Percentiles rank a stretch among this genome's conserved stretches.
phyloP scores from a whole-genome alignment of 2,888 invertebrate species.

The Parnassius smintheus region DNA sequence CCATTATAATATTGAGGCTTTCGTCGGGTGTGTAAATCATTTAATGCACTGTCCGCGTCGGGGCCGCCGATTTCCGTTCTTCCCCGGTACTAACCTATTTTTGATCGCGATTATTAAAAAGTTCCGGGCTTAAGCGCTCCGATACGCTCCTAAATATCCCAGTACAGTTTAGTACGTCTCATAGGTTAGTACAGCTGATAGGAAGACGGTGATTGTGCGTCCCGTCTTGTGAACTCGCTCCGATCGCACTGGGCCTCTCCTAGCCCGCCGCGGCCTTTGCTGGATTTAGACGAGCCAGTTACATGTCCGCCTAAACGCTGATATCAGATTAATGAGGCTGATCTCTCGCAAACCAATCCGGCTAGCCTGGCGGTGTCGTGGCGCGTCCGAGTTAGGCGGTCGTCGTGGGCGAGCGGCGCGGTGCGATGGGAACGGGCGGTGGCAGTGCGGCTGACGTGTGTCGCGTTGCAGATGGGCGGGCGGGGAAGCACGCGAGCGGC shows the following conservation, averaged over 20 bases:
- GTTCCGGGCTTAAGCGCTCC: conserved; percentile 8
- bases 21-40: conserved; percentile 79
- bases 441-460: conserved; percentile 43
- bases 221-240: conserved; percentile 59
- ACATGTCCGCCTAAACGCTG: too few species aligned
- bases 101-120: conserved; percentile 38
- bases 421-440: conserved; percentile 73
- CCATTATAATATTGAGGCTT: conserved; percentile 79
- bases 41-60: conserved; percentile 68
- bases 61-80: conserved; percentile 69
- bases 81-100: conserved; percentile 74
- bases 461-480: conserved; percentile 78
- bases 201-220: conserved; percentile 65
- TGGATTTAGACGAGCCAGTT: too few species aligned
- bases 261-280: conserved; percentile 55
- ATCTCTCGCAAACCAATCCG: too few species aligned
- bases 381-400: conserved; percentile 39
- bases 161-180: conserved; percentile 31
- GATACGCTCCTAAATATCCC: conserved; percentile 17
- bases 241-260: conserved; percentile 66
- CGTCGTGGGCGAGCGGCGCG: conserved; percentile 53
- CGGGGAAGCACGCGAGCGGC: conserved; percentile 60
- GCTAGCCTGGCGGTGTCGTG: conserved; percentile 33
- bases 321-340: too few species aligned
- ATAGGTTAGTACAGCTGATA: conserved; percentile 63